Base-by-base conservation (phyloP, 1,140 invertebrate genomes). In the Ceratoteleas bidentatus region DNA sequence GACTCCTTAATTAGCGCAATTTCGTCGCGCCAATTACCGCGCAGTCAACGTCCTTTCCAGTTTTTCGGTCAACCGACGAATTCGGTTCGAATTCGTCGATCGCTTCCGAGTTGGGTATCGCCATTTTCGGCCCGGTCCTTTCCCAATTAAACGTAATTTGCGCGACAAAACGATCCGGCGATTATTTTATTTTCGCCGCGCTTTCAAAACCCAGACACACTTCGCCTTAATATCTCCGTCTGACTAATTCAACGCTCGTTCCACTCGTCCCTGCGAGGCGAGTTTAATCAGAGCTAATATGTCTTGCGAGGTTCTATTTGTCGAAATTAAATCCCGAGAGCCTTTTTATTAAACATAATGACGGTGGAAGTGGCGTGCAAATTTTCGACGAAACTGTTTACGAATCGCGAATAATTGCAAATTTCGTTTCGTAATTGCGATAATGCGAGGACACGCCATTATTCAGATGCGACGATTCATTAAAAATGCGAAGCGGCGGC, bases 1-100 rank as follows among this genome's bases (percentile, higher is more conserved):
- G 80, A 78, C 64, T 68, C 57, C 66, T 82, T 82, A 74, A 82
- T 77, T 77, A 74, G 61, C 4, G 53, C 61, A 61, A 81, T 81
- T 81, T 56, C 62, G n/a, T 69, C 58, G 13, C 49, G 32, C 32
- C 61, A 70, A 64, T 74, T 81, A 69, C 40, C 38, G n/a, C n/a
- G n/a, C n/a, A n/a, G n/a, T n/a, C n/a, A 24, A 50, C 34, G 15
- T 10, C 6, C 3, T 54, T 24, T 32, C 14, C 36, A 49, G 13
- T 8, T 62, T 62, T n/a, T 43, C 40, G 40, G n/a, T n/a, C n/a
- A n/a, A n/a, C n/a, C n/a, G n/a, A n/a, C n/a, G n/a, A n/a, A n/a
- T 43, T 43, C 40, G 6, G 24, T 24, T 24, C 40, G 8, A 43
- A 43, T 43, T 43, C 40, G 40, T 6, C 40, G 24, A 24, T 24